Base-by-base conservation (phyloP, 2,888 invertebrate species). In the Flexamia atlantica region DNA sequence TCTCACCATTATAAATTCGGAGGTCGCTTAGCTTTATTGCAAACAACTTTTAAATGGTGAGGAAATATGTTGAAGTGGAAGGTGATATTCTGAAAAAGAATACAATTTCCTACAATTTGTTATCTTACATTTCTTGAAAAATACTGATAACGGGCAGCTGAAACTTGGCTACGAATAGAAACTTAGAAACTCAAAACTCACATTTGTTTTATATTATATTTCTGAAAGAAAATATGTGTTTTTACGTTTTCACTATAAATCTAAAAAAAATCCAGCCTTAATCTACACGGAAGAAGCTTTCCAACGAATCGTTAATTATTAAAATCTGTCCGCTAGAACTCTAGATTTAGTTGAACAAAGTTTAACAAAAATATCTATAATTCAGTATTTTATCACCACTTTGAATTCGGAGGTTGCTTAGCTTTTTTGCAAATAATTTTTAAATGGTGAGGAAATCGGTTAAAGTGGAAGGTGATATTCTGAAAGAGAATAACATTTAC, bases 21-120 rank as follows among this genome's bases (percentile, higher is more conserved):
- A 14, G 46, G 46, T 17, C 14, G 46, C 46, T 46, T 46, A 46
- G 12, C 17, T 46, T 46, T 46, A 14, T 46, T 46, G 46, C 46
- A 46, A 46, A 46, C 14, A 46, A 46, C 46, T 46, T 46, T 46
- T 46, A 46, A 46, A 46, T 46, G 46, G 46, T 46, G 46, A 46
- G 46, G 46, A 46, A 46, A 46, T 46, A 1, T 9, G 14, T 17
- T 46, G 14, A 46, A 14, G 46, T 46, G 20, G 53, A 53, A 3
- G 53, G 53, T 53, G 20, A 53, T 53, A 23, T 53, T 23, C 53
- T 53, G 53, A 53, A 53, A 53, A 4, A 53, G 53, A n/a, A 53
- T 53, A 9, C 5, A 53, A 53, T n/a, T 23, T n/a, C 3, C 53
- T 53, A 23, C 14, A 23, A 53, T 4, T 23, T 53, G 23, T 23